A percentile compares a stretch with the other conserved stretches of the same genome.
Conservation (phyloP, 1,140 invertebrate genomes). For the Dinoponera quadriceps region DNA sequence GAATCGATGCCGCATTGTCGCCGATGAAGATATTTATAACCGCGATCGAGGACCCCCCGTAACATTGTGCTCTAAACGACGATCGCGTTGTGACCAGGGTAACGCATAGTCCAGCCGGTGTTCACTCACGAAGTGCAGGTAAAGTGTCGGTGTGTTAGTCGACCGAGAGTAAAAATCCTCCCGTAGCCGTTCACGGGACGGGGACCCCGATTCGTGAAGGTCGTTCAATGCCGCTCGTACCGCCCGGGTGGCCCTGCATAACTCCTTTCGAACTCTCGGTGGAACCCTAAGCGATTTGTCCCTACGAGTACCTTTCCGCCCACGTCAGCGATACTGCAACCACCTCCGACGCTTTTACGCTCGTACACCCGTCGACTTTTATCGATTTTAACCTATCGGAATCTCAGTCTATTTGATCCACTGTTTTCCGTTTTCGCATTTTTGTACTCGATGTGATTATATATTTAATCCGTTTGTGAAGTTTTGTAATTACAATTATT, state of each 20-base stretch:
- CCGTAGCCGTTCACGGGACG: conserved; percentile 66
- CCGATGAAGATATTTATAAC: conserved; percentile 49
- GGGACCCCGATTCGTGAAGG: conserved; percentile 83
- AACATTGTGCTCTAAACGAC: not conserved
- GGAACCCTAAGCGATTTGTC: conserved; percentile 49
- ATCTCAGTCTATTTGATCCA: not conserved
- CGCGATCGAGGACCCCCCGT: not conserved
- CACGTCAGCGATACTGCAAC: not conserved
- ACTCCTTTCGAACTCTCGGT: conserved; percentile 32
- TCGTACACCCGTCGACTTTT: not conserved
- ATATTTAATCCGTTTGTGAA: too few relatives aligned
- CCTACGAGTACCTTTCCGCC: not conserved
- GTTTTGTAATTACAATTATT: too few relatives aligned
- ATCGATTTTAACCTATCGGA: not conserved
- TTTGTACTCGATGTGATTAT: not conserved
- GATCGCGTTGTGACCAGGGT: not conserved
- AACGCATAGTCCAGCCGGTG: conserved; percentile 8
- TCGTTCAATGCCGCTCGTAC: conserved; percentile 83
- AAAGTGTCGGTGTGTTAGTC: not conserved
- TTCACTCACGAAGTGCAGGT: conserved; percentile 32
- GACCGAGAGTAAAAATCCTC: conserved; percentile 62
- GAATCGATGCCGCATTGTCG: conserved; percentile 8
- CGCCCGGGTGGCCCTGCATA: conserved; percentile 74
- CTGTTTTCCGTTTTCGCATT: too few relatives aligned
- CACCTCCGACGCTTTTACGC: not conserved